Evolutionary conservation across 2,113 vertebrate species (phyloP).

Genomic region (Chloroceryle aenea): DNA sequence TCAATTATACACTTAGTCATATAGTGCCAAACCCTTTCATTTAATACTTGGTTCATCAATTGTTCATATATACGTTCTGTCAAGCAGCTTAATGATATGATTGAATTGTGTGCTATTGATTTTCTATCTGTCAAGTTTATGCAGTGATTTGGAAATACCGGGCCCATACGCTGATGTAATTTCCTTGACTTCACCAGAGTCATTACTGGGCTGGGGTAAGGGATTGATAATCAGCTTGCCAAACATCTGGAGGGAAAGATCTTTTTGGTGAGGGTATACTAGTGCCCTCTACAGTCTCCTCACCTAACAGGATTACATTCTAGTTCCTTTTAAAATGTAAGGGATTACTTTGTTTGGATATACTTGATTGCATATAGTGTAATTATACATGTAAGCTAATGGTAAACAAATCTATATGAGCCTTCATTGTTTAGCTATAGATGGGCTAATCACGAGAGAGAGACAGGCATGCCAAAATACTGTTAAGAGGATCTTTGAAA

Average conservation of each 20-base stretch:
- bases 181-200: conserved; percentile 51
- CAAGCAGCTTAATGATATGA: conserved; percentile 67
- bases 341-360: not conserved
- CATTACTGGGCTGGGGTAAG: conserved; percentile 43
- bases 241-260: conserved; percentile 1
- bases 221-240: conserved; percentile 39
- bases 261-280: conserved; percentile 14
- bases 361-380: not conserved
- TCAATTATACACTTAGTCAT: conserved; percentile 54
- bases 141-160: conserved; percentile 63
- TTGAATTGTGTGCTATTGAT: conserved; percentile 65
- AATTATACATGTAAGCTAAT: not conserved
- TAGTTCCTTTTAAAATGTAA: not conserved
- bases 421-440: not conserved
- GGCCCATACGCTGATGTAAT: conserved; percentile 47
- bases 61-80: conserved; percentile 62
- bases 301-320: not conserved
- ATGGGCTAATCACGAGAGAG: not conserved
- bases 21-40: conserved; percentile 60
- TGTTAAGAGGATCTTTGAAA: not conserved
- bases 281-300: conserved; percentile 47
- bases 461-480: not conserved
- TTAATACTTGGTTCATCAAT: conserved; percentile 67
- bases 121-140: conserved; percentile 65
- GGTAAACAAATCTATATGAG: not conserved